Conservation (phyloP, 1,140 invertebrate genomes). For the Hydropsyche tenuis region DNA sequence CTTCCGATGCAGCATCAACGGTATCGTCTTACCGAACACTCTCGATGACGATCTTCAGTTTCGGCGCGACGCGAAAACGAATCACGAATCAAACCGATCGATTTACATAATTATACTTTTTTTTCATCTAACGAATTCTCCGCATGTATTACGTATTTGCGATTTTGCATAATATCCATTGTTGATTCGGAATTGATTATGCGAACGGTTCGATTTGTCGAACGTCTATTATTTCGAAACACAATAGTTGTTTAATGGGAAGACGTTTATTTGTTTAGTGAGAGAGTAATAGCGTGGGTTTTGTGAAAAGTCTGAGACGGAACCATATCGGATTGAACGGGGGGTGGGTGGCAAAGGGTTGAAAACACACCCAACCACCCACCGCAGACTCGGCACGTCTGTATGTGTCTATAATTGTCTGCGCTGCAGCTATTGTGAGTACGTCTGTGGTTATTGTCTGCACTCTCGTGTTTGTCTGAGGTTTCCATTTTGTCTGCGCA, state of each 20-base stretch:
- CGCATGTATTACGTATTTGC: no score
- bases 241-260: not conserved
- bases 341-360: not conserved
- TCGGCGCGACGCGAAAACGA: not conserved
- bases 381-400: conserved; percentile 2
- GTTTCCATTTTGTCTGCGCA: conserved; percentile 39
- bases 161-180: conserved; percentile 8
- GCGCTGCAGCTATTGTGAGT: conserved; percentile 23
- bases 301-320: conserved; percentile 20
- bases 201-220: conserved; percentile 21
- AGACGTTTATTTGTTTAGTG: conserved; percentile 1
- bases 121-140: no score
- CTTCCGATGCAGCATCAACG: conserved; percentile 16
- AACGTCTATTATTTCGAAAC: conserved; percentile 12
- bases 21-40: conserved; percentile 11
- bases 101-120: no score
- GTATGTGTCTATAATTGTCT: conserved; percentile 37
- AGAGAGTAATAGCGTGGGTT: not conserved
- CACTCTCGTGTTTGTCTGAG: conserved; percentile 41
- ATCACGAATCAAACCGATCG: no score
- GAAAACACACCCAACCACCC: conserved; percentile 7
- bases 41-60: not conserved
- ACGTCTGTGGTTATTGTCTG: conserved; percentile 40
- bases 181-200: conserved; percentile 1
- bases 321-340: not conserved